phyloP scores from a whole-genome alignment of 2,113 vertebrate genomes.

The Chunga burmeisteri region DNA sequence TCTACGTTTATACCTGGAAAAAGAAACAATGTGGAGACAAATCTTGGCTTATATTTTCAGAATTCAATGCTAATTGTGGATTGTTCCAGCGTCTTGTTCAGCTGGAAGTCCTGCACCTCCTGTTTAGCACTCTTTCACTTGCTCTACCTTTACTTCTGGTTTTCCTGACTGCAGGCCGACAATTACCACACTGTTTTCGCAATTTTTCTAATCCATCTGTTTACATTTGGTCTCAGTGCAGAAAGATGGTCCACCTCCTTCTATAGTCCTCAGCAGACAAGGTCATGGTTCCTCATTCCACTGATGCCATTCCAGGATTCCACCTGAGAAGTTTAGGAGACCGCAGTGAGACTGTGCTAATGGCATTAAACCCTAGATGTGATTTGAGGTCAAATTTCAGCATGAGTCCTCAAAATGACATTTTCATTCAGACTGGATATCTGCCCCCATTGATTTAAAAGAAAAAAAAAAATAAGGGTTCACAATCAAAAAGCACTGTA shows the following conservation, averaged over 20 bases:
- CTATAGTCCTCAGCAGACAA: not conserved
- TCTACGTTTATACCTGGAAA: not conserved
- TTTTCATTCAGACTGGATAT: not conserved
- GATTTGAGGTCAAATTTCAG: not conserved
- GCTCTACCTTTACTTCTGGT: not conserved
- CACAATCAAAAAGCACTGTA: not conserved
- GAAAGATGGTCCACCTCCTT: not conserved
- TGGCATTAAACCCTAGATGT: not conserved
- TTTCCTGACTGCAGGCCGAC: not conserved
- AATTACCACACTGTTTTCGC: not conserved
- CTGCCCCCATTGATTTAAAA: not conserved
- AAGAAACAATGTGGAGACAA: not conserved
- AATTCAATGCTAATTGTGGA: not conserved
- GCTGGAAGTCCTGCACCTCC: not conserved
- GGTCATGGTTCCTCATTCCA: not conserved
- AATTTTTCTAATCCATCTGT: not conserved
- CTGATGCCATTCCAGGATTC: not conserved
- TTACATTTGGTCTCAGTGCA: not conserved
- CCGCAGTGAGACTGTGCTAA: not conserved
- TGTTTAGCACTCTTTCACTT: not conserved
- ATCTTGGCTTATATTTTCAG: not conserved
- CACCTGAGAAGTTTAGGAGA: not conserved
- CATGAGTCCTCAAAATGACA: fast-evolving
- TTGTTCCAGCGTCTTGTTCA: not conserved
- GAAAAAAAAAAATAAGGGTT: not conserved